These are phyloP conservation scores for Himalopsyche japonica DNA, from an alignment of 2,888 invertebrate genomes.

Conservation along the genomic window DNA sequence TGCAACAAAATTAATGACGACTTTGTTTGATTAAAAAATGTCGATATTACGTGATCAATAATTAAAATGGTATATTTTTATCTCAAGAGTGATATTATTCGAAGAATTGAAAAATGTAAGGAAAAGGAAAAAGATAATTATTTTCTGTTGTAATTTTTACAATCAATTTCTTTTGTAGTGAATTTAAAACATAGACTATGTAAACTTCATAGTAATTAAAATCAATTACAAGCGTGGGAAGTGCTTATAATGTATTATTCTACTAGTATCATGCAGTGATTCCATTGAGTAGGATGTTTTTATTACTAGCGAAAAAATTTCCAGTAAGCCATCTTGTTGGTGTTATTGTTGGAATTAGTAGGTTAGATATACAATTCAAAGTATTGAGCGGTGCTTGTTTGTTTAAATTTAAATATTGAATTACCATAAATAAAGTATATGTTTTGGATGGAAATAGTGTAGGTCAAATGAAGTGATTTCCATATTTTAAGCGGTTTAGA, in stretches of 20 bases:
- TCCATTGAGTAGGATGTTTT: not conserved
- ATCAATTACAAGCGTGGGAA: not conserved
- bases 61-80: no score
- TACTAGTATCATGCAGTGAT: no score
- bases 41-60: no score
- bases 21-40: no score
- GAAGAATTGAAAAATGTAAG: not conserved
- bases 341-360: not conserved
- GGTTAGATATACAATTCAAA: not conserved
- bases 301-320: not conserved
- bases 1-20: no score
- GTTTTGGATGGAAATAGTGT: no score
- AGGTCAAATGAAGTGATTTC: no score
- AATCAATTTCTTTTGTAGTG: not conserved
- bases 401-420: not conserved
- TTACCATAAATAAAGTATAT: no score
- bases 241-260: not conserved
- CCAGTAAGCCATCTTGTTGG: not conserved
- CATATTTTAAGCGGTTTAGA: no score
- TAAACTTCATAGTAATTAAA: not conserved
- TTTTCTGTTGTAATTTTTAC: not conserved
- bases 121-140: not conserved
- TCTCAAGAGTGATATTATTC: no score
- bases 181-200: not conserved
- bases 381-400: not conserved